phyloP scores from a whole-genome alignment of 2,888 invertebrate genomes.

The Nysson spinosus region DNA sequence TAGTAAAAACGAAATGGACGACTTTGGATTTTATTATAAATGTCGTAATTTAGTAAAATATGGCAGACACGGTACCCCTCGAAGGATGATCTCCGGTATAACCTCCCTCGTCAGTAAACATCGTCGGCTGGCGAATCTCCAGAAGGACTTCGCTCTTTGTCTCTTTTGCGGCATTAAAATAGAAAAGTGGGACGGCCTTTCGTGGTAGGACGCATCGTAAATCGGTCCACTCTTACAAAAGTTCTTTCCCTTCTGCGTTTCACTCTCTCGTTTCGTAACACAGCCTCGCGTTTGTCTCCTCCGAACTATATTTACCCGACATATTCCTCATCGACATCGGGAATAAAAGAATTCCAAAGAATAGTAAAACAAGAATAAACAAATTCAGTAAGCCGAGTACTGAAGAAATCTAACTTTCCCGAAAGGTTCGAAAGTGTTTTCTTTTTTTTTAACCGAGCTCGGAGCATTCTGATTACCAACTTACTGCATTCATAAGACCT shows the following conservation, averaged over 20 bases:
- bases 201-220: conserved; percentile 36
- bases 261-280: not conserved
- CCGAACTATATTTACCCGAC: not conserved
- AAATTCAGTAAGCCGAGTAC: too few species aligned
- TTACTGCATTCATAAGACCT: too few species aligned
- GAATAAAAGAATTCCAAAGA: too few species aligned
- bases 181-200: conserved; percentile 69
- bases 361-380: too few species aligned
- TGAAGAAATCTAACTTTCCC: too few species aligned
- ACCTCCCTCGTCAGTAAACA: conserved; percentile 55
- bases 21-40: conserved; percentile 21
- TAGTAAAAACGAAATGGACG: too few species aligned
- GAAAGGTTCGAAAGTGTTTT: too few species aligned
- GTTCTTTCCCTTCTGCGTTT: conserved; percentile 11
- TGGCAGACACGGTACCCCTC: conserved; percentile 15
- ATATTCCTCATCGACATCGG: not conserved
- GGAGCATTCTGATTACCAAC: too few species aligned
- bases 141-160: conserved; percentile 63
- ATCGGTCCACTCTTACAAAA: conserved; percentile 19
- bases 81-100: conserved; percentile 5
- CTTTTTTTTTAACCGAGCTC: too few species aligned
- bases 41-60: conserved; percentile 28
- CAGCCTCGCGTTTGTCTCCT: not conserved
- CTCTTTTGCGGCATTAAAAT: conserved; percentile 66
- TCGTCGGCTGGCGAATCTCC: conserved; percentile 67